Conservation (phyloP, 2,888 invertebrate genomes). For the Tenthredo livida region DNA sequence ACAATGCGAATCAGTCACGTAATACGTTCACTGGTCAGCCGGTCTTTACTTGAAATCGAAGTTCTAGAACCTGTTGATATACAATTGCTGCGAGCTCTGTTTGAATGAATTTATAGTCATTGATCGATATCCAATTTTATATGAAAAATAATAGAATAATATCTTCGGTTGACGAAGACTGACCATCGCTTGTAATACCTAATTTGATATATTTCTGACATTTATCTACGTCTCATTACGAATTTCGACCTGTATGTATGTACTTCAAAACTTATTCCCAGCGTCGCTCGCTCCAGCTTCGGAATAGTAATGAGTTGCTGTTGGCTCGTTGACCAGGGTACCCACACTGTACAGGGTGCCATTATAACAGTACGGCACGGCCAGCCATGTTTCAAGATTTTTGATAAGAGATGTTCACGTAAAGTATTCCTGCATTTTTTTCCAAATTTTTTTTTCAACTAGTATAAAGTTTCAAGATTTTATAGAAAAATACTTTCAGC, state of each 20-base stretch:
- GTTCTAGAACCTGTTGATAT: background rate
- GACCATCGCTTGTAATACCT: slow-evolving; percentile 17
- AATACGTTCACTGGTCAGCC: background rate
- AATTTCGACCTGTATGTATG: slow-evolving; percentile 4
- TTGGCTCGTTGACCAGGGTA: slow-evolving; percentile 9
- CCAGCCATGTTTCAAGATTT: background rate
- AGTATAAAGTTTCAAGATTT: background rate
- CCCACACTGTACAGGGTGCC: background rate
- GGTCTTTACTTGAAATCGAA: background rate
- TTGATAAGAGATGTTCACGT: background rate
- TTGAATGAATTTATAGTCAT: background rate
- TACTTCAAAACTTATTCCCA: slow-evolving; percentile 39
- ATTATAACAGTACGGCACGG: slow-evolving; percentile 10
- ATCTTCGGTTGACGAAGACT: background rate
- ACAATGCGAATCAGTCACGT: background rate
- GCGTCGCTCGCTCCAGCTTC: slow-evolving; percentile 26
- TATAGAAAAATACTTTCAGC: background rate
- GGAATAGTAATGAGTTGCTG: slow-evolving; percentile 41
- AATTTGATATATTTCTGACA: slow-evolving; percentile 40
- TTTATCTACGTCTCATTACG: slow-evolving; percentile 37
- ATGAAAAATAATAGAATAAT: background rate
- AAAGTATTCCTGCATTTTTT: background rate
- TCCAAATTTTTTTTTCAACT: background rate
- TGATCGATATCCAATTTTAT: background rate
- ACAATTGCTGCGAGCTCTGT: background rate